Conservation (phyloP, 2,888 invertebrate genomes). For the Rhopalosiphum nymphaeae region DNA sequence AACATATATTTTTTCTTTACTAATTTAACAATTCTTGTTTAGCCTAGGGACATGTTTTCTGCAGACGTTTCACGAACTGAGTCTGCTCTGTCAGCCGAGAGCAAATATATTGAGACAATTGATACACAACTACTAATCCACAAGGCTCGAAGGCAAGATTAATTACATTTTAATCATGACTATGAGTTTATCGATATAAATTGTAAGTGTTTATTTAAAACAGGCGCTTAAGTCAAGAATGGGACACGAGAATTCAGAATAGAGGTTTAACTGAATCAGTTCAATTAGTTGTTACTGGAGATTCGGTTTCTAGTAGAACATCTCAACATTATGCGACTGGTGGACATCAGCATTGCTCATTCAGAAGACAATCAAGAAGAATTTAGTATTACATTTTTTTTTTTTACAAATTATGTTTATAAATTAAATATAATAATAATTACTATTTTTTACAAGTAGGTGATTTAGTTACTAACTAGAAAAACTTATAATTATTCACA, state of each 20-base stretch:
- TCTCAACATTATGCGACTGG: slow-evolving; percentile 41
- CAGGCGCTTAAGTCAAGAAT: slow-evolving; percentile 59
- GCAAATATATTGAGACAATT: slow-evolving; percentile 60
- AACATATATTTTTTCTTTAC: not conserved
- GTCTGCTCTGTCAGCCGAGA: slow-evolving; percentile 53
- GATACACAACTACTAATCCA: slow-evolving; percentile 58
- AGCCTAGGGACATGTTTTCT: slow-evolving; percentile 54
- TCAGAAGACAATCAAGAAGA: slow-evolving; percentile 62
- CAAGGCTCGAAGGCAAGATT: slow-evolving; percentile 51
- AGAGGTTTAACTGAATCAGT: slow-evolving; percentile 50
- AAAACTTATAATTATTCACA: slow-evolving; percentile 41
- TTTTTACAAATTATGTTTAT: not conserved
- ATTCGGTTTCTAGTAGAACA: slow-evolving; percentile 55
- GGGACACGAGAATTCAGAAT: slow-evolving; percentile 51
- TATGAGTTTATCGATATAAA: not conserved
- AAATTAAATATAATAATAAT: slow-evolving; percentile 10
- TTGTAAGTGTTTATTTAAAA: not conserved
- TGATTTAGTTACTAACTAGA: slow-evolving; percentile 37
- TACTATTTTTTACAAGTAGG: slow-evolving; percentile 36
- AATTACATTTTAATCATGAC: not conserved
- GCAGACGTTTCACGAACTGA: slow-evolving; percentile 58
- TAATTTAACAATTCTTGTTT: not conserved
- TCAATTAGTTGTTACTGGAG: slow-evolving; percentile 55
- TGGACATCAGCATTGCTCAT: slow-evolving; percentile 60
- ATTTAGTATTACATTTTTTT: slow-evolving; percentile 39